phyloP scores from a whole-genome alignment of 2,113 vertebrate species.

The Morone saxatilis region DNA sequence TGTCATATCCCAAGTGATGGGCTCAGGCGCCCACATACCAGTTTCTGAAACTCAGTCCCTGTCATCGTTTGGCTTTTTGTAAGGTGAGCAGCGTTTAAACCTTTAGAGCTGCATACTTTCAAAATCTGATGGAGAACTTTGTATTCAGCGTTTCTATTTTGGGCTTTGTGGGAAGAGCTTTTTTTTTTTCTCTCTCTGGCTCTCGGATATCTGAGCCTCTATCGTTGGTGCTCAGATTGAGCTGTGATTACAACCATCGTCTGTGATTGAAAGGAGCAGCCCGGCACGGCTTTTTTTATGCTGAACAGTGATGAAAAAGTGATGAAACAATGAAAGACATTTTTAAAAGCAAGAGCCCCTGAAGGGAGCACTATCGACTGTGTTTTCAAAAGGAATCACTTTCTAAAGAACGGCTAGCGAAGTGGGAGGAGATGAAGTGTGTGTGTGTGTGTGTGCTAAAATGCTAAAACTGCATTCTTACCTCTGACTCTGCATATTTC shows the following conservation, averaged over 20 bases:
- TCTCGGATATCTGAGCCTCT: constrained; percentile 14
- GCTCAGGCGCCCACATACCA: not conserved
- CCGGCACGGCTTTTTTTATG: not conserved
- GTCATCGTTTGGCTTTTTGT: constrained; percentile 17
- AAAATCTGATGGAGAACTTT: constrained; percentile 31
- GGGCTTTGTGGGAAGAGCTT: constrained; percentile 13
- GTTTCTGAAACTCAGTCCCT: constrained; percentile 21
- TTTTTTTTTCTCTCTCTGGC: not conserved
- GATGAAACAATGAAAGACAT: constrained; percentile 35
- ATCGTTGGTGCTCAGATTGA: constrained; percentile 32
- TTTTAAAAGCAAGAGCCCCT: constrained; percentile 18
- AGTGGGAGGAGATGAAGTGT: not conserved
- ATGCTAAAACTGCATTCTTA: not conserved
- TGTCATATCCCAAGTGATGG: constrained; percentile 27
- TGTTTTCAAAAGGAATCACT: constrained; percentile 32
- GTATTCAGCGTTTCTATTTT: constrained; percentile 44
- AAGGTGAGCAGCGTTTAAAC: constrained; percentile 21
- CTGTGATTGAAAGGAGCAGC: constrained; percentile 33
- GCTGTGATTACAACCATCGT: constrained; percentile 30
- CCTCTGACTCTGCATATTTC: constrained; percentile 43
- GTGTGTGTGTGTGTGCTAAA: not conserved
- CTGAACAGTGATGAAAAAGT: constrained; percentile 48
- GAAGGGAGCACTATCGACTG: constrained; percentile 22
- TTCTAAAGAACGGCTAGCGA: constrained; percentile 14
- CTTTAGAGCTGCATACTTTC: constrained; percentile 6